Evolutionary conservation across 2,113 vertebrate species (phyloP).

Genomic region (Sitta europaea): DNA sequence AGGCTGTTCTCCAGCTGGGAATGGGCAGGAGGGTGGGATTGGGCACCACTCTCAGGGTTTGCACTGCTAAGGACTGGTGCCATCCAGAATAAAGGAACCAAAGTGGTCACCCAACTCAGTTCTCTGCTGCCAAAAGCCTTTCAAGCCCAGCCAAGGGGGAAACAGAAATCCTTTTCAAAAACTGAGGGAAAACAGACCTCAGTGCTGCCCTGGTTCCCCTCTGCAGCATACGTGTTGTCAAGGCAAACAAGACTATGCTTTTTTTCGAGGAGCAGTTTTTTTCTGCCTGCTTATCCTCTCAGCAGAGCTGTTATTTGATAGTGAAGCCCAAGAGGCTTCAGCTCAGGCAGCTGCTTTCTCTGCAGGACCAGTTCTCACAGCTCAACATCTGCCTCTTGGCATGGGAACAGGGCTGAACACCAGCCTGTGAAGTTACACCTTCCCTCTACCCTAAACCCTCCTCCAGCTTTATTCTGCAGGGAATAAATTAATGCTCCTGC

Average conservation of each 20-base stretch:
- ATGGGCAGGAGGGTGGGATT: background rate
- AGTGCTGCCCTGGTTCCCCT: background rate
- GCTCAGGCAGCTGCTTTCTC: conserved; percentile 5
- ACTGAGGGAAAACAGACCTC: background rate
- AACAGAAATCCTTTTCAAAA: background rate
- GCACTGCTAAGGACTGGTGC: background rate
- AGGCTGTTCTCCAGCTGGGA: background rate
- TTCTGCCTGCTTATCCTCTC: background rate
- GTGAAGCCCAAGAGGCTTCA: background rate
- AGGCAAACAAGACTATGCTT: accelerated
- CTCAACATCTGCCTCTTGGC: background rate
- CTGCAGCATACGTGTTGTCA: accelerated
- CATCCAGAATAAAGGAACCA: background rate
- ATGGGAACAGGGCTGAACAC: background rate
- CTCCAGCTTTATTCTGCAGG: background rate
- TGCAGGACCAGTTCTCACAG: conserved; percentile 4
- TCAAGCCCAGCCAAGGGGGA: background rate
- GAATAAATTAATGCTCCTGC: background rate
- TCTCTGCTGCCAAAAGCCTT: background rate
- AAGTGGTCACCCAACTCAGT: background rate
- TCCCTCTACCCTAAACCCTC: background rate
- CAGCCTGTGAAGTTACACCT: background rate
- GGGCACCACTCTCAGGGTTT: background rate
- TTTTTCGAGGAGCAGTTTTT: background rate
- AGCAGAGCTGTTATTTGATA: background rate